Base-by-base conservation (phyloP, 2,797 vertebrate genomes). In the Silurus aristotelis region DNA sequence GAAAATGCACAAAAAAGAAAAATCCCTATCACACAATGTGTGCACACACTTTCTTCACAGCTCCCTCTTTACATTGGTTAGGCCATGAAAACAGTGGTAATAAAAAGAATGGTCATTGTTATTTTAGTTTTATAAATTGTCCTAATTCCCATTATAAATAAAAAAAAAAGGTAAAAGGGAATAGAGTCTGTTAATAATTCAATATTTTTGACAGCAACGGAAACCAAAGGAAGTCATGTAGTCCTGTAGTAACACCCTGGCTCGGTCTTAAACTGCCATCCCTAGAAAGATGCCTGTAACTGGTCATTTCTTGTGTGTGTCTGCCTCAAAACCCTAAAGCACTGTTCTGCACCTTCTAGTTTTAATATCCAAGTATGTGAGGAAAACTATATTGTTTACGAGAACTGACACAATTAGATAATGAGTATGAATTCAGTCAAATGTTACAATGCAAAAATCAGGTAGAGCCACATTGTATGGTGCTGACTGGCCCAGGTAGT, bases 171-270 rank as follows among this genome's bases (percentile, higher is more conserved):
- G n/a, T 80, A 13, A 48, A 52, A 66, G 19, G 10, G 5, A 2
- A 2, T 1, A 31, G 48, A 52, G 48, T 52, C 48, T 52, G 48
- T 52, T 52, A 52, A 52, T 52, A 52, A 52, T 8, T 52, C 13
- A 82, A 61, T 79, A 85, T 89, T 87, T 85, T 87, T 84, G 82
- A 77, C 83, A 77, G 70, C 43, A 71, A 48, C 80, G 66, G 43
- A 80, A 9, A 82, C 46, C 43, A 61, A 17, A 31, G 17, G 25
- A 55, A 55, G 5, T 67, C 46, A 27, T 64, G 64, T 71, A 82
- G 61, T 80, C 70, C 58, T 84, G 82, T 12, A 84, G 84, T 70
- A 76, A 87, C 83, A 82, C 80, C 48, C 76, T 79, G 72, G 71
- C 64, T 55, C 22, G 64, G 82, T 87, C 79, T 84, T 87, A 64